Base-by-base conservation (phyloP, 2,888 invertebrate genomes). In the Acronicta leporina region DNA sequence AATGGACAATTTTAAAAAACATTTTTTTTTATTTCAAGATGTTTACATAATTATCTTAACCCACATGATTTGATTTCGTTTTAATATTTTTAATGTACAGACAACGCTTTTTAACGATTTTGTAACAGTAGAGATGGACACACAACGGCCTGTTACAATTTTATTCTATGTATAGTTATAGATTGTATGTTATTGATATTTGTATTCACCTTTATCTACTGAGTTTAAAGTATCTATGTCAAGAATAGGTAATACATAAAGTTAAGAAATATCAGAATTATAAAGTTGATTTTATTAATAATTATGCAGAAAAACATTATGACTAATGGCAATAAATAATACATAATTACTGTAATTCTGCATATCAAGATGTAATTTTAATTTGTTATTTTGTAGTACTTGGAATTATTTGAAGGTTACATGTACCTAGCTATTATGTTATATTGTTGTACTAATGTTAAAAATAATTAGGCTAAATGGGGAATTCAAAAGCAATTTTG, bases 381-480 rank as follows among this genome's bases (percentile, higher is more conserved):
- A 38, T n/a, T 20, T n/a, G 38, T 27, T 27, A 4, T 1, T n/a
- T 27, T 44, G 14, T 8, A n/a, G 14, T 8, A n/a, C 4, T 25
- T 25, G n/a, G 9, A 44, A n/a, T 27, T n/a, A 9, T 9, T 27
- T 44, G n/a, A n/a, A 27, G 4, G 27, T 27, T 1, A 9, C n/a
- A 27, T 14, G 3, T n/a, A 38, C n/a, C 38, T 38, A 38, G 2
- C 4, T 3, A 20, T 38, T 38, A n/a, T n/a, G 38, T 38, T 7
- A 1, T 5, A n/a, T n/a, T n/a, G 5, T 38, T 38, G 27, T 27
- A 27, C 25, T 44, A n/a, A 44, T 44, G 27, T 44, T 8, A 44
- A 27, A n/a, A 27, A 13, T 44, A 44, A 44, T 44, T 44, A 44
- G 5, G 27, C 27, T 27, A 8, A 44, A 44, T 44, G 25, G 25